Evolutionary conservation across 2,888 invertebrate species (phyloP), one percentile per base, ranked within the genome.

Genomic region (Lasioglossum pauxillum): DNA sequence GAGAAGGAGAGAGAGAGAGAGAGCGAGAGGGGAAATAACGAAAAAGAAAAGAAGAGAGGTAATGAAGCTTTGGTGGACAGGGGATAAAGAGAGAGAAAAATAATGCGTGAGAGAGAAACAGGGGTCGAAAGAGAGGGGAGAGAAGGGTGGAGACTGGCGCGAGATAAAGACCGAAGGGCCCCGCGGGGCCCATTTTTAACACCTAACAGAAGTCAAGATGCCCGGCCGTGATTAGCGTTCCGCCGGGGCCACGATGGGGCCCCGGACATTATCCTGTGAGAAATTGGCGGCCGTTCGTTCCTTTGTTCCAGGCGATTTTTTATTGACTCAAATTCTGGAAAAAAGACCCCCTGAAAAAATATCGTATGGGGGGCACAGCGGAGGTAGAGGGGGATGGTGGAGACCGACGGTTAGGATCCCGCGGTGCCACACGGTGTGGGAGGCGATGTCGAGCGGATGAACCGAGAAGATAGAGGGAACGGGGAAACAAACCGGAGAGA

Each of bases 161-260:
- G 90, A 91, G 93, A 93, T 93, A 92, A 92, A 92, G 90, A 87
- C 83, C 90, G 85, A 78, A 86, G 91, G 86, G 90, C 90, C 92
- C 91, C 91, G 90, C 88, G 93, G 91, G 90, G 90, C 89, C 90
- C 93, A 94, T 94, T 94, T 93, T 93, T 94, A 93, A 93, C 93
- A 94, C 93, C 93, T 92, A 91, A 93, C 93, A 93, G 94, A 92
- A 94, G 94, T 94, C 94, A 88, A 94, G 94, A 94, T 94, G 92
- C 90, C 87, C 88, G 85, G 84, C 84, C 91, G 89, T 93, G 93
- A 93, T 93, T 93, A 91, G 91, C 85, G 84, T 80, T 84, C 90
- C 83, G 83, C 82, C 80, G 82, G 78, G 80, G 82, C 84, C 80
- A 84, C 88, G 88, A 86, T 87, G 85, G 91, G 75, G 85, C 82